These are phyloP conservation scores for Gracilinanus agilis DNA, from an alignment of 2,113 vertebrate genomes.

Conservation along the genomic window DNA sequence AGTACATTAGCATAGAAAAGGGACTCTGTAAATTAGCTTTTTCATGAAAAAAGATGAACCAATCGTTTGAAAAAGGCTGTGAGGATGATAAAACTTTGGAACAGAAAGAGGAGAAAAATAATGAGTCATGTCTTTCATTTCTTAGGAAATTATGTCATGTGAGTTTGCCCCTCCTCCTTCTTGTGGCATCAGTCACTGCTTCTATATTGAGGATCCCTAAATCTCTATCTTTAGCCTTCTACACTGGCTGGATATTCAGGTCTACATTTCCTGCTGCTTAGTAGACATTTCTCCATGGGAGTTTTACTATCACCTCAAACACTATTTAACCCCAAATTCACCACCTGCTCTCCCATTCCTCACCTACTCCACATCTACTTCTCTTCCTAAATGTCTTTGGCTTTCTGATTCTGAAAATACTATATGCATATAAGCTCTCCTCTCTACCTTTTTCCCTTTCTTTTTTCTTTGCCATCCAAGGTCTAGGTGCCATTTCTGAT, in stretches of 20 bases:
- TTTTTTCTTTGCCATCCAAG: not conserved
- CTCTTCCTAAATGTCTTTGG: not conserved
- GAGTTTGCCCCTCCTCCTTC: not conserved
- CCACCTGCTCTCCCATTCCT: not conserved
- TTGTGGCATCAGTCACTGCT: not conserved
- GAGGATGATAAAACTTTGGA: not conserved
- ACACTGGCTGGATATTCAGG: not conserved
- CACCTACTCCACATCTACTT: not conserved
- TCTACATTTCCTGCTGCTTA: not conserved
- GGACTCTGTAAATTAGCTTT: not conserved
- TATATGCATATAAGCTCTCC: not conserved
- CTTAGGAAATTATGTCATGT: not conserved
- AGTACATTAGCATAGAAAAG: not conserved
- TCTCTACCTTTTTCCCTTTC: not conserved
- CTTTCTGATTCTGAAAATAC: not conserved
- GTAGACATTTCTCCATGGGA: not conserved
- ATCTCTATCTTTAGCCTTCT: not conserved
- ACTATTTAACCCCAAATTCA: not conserved
- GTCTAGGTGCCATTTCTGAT: not conserved
- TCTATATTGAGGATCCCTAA: not conserved
- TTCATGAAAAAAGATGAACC: not conserved
- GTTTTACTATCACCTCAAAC: not conserved
- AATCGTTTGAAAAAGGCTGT: not conserved
- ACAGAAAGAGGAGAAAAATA: not conserved
- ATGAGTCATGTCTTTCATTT: not conserved